Evolutionary conservation across 2,113 vertebrate species (phyloP).

Genomic region (Cacatua alba): DNA sequence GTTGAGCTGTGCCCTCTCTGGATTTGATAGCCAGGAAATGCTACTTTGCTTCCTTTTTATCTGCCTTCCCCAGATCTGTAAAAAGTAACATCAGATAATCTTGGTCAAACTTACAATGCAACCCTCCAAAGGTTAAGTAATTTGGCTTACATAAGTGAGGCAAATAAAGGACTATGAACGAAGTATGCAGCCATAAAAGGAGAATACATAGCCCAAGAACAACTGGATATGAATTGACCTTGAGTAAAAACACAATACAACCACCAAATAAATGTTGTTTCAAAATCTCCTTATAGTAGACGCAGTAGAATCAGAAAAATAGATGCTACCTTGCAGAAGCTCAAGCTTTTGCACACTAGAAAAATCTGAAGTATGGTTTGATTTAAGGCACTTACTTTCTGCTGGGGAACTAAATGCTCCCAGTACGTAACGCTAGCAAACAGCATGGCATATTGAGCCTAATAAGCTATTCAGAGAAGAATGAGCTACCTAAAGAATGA

Average conservation of each 20-base stretch:
- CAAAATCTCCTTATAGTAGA: not conserved
- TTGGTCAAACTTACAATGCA: not conserved
- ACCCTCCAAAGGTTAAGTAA: not conserved
- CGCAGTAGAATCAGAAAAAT: not conserved
- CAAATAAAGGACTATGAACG: not conserved
- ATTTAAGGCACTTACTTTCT: not conserved
- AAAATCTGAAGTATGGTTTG: not conserved
- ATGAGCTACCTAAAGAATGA: not conserved
- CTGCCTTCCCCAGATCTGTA: not conserved
- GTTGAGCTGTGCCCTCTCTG: not conserved
- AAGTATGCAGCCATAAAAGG: not conserved
- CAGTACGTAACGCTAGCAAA: not conserved
- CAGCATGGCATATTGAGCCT: fast-evolving
- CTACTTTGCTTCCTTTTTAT: not conserved
- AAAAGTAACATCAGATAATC: not conserved
- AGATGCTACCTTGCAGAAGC: not conserved
- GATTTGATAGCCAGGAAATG: not conserved
- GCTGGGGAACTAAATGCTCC: not conserved
- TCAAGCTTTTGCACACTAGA: not conserved
- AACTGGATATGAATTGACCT: not conserved
- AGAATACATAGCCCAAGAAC: not conserved
- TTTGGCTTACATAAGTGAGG: not conserved
- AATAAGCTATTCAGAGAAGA: not conserved
- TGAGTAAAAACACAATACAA: not conserved
- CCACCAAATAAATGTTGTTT: not conserved